phyloP scores from a whole-genome alignment of 2,113 vertebrate species.

The Anser cygnoides region DNA sequence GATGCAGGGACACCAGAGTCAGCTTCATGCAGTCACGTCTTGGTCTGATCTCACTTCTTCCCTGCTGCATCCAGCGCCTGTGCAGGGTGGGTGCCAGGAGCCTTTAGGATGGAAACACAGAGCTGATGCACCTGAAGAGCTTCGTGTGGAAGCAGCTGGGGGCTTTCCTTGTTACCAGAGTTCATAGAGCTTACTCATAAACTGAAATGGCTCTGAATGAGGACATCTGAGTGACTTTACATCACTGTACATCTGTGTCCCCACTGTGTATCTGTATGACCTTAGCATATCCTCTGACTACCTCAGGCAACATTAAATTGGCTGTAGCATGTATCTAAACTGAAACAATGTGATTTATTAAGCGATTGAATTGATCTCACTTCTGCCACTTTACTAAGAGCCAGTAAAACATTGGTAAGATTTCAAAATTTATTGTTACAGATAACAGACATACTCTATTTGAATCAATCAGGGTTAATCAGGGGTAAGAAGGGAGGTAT shows the following conservation, averaged over 20 bases:
- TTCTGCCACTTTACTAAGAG: neutral
- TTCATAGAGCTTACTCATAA: neutral
- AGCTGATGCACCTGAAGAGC: neutral
- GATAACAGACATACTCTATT: neutral
- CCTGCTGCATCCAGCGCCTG: fast-evolving
- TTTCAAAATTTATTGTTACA: neutral
- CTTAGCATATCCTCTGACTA: neutral
- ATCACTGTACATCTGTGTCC: neutral
- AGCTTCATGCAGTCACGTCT: neutral
- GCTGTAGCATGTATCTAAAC: neutral
- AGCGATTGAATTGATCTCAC: neutral
- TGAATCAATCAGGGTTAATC: neutral
- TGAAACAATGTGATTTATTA: neutral
- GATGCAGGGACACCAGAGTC: neutral
- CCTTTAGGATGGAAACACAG: neutral
- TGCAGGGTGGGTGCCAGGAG: neutral
- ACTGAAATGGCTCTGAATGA: neutral
- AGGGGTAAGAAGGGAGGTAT: neutral
- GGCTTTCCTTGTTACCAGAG: neutral
- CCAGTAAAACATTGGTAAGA: neutral
- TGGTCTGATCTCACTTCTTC: neutral
- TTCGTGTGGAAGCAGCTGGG: neutral
- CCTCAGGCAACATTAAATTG: neutral
- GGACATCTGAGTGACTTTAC: neutral
- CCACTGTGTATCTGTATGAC: neutral